These are phyloP conservation scores for Hypomecis atomaria DNA, from an alignment of 2,888 invertebrate species.

Conservation along the genomic window DNA sequence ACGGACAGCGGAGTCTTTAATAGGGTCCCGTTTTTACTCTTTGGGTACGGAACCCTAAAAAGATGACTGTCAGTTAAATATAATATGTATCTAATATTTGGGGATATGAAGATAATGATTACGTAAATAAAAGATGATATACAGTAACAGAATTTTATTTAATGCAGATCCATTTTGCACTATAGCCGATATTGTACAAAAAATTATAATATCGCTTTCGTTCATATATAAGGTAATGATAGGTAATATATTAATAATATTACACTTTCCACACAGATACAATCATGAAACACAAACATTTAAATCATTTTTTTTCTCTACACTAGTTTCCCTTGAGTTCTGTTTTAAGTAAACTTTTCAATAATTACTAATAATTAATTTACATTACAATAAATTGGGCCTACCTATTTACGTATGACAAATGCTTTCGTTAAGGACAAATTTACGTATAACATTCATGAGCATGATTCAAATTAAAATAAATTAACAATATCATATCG, in stretches of 20 bases:
- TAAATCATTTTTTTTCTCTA: slow-evolving; percentile 62
- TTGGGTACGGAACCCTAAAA: no score
- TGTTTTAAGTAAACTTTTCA: slow-evolving; percentile 76
- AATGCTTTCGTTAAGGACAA: slow-evolving; percentile 75
- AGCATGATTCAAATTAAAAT: slow-evolving; percentile 73
- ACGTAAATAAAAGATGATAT: slow-evolving; percentile 53
- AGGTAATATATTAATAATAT: slow-evolving; percentile 74
- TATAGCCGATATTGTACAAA: slow-evolving; percentile 84
- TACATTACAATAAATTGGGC: slow-evolving; percentile 83
- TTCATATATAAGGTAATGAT: slow-evolving; percentile 70
- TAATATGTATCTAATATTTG: neutral
- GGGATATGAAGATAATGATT: no score
- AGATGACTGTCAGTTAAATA: no score
- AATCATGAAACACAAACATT: slow-evolving; percentile 82
- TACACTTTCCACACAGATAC: slow-evolving; percentile 81
- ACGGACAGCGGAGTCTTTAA: no score
- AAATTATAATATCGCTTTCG: slow-evolving; percentile 78
- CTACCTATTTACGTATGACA: slow-evolving; percentile 83
- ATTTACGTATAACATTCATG: slow-evolving; percentile 78
- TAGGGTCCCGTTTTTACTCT: no score
- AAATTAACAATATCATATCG: slow-evolving; percentile 66
- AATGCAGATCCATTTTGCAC: slow-evolving; percentile 82
- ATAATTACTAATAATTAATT: slow-evolving; percentile 75
- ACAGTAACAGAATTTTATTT: slow-evolving; percentile 85
- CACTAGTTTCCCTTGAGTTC: slow-evolving; percentile 74